Conservation (phyloP, 1,140 invertebrate genomes). For the Drosophila asahinai region DNA sequence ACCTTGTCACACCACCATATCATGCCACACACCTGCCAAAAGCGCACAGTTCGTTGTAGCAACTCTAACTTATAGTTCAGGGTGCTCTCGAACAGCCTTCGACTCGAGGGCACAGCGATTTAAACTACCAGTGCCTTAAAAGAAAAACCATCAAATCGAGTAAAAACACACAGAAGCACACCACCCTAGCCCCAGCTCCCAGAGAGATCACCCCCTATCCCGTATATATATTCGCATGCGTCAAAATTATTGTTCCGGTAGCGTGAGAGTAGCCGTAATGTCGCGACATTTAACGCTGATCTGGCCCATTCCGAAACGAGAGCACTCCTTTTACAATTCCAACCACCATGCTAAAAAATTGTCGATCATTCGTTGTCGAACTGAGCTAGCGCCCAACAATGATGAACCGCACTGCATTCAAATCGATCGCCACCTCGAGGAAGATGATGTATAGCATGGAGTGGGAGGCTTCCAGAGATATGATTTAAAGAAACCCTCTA, state of each 20-base stretch:
- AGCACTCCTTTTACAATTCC: slow-evolving; percentile 83
- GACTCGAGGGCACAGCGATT: slow-evolving; percentile 48
- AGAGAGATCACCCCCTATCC: slow-evolving; percentile 1
- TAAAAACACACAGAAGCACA: slow-evolving; percentile 28
- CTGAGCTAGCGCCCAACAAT: slow-evolving; percentile 44
- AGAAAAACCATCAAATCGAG: slow-evolving; percentile 40
- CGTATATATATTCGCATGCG: slow-evolving; percentile 22
- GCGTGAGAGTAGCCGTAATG: slow-evolving; percentile 43
- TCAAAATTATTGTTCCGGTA: slow-evolving; percentile 69
- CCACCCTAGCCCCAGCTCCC: slow-evolving; percentile 20
- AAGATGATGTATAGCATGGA: neutral
- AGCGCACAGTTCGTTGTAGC: slow-evolving; percentile 44
- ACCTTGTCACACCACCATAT: slow-evolving; percentile 52
- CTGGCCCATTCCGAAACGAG: slow-evolving; percentile 80
- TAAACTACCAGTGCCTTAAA: slow-evolving; percentile 80
- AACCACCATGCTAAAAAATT: slow-evolving; percentile 68
- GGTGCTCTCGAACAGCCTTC: slow-evolving; percentile 22
- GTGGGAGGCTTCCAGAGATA: neutral
- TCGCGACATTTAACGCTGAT: slow-evolving; percentile 48
- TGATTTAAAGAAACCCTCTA: neutral
- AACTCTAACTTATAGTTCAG: neutral
- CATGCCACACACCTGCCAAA: slow-evolving; percentile 54
- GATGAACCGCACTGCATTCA: slow-evolving; percentile 74
- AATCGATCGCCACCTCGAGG: slow-evolving; percentile 74
- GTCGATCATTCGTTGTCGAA: slow-evolving; percentile 44